Conservation (phyloP, 2,797 vertebrate species). For the Apogon hyalosoma region DNA sequence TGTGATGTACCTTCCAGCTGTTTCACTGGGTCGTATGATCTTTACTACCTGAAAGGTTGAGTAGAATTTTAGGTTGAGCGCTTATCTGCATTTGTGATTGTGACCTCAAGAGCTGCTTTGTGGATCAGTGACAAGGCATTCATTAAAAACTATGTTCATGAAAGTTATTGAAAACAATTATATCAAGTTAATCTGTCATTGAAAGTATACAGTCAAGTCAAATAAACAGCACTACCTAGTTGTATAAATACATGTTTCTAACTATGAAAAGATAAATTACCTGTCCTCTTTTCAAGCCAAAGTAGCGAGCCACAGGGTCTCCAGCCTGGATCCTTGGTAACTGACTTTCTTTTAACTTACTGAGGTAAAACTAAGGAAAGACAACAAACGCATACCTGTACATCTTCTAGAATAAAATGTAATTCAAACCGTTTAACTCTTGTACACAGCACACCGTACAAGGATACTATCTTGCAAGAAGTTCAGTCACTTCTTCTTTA, state of each 20-base stretch:
- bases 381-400: conserved; percentile 1
- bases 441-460: conserved; percentile 7
- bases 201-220: neutral
- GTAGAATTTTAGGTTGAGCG: neutral
- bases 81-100: neutral
- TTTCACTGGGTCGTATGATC: conserved; percentile 97
- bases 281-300: conserved; percentile 97
- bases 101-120: no score
- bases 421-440: neutral
- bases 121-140: no score
- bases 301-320: conserved; percentile 97
- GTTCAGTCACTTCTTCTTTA: conserved; percentile 95
- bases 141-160: no score
- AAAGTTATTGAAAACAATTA: no score
- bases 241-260: neutral
- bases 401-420: neutral
- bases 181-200: no score
- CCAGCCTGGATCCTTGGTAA: conserved; percentile 96
- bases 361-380: conserved; percentile 71
- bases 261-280: conserved; percentile 68
- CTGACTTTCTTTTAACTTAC: conserved; percentile 97
- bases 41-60: conserved; percentile 90
- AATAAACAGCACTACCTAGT: neutral
- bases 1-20: conserved; percentile 95
- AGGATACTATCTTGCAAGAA: conserved; percentile 98